These are phyloP conservation scores for Yasuhikotakia modesta DNA, from an alignment of 2,797 vertebrate species.

Conservation along the genomic window DNA sequence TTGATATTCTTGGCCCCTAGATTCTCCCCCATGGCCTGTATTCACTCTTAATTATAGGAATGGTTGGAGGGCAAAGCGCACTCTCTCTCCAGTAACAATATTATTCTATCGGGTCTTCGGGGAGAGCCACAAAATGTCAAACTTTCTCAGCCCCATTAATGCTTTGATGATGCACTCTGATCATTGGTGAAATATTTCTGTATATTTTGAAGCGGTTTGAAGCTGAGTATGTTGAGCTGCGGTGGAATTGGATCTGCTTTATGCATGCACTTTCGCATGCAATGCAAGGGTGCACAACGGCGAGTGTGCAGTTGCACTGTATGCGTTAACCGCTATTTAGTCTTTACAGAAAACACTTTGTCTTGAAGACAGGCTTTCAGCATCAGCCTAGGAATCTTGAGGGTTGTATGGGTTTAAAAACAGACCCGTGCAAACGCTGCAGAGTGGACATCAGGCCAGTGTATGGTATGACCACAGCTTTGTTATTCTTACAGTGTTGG, in stretches of 20 bases:
- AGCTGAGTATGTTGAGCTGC: conserved; percentile 12
- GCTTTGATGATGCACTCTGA: conserved; percentile 25
- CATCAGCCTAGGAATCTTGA: neutral
- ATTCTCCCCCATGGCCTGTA: conserved; percentile 20
- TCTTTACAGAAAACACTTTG: conserved; percentile 25
- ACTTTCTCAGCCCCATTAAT: conserved; percentile 37
- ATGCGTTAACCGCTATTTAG: conserved; percentile 1
- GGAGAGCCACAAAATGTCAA: conserved; percentile 47
- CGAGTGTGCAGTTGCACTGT: neutral
- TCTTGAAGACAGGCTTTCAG: conserved; percentile 17
- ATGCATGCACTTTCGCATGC: conserved; percentile 1
- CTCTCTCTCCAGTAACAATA: conserved; percentile 40
- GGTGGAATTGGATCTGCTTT: conserved; percentile 7
- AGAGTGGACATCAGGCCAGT: conserved; percentile 26
- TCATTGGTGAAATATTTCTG: conserved; percentile 32
- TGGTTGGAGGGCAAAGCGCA: conserved; percentile 22
- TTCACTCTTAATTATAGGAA: conserved; percentile 47
- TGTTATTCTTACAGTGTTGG: too few relatives aligned
- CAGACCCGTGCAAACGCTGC: conserved; percentile 30
- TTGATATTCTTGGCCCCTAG: conserved; percentile 47
- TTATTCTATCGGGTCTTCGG: conserved; percentile 43
- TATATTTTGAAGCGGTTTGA: conserved; percentile 24
- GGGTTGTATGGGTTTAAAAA: conserved; percentile 30
- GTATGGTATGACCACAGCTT: neutral
- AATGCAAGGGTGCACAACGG: neutral